A percentile compares a stretch with the other conserved stretches of the same genome.
phyloP scores from a whole-genome alignment of 1,140 invertebrate species.

The Cherax quadricarinatus region DNA sequence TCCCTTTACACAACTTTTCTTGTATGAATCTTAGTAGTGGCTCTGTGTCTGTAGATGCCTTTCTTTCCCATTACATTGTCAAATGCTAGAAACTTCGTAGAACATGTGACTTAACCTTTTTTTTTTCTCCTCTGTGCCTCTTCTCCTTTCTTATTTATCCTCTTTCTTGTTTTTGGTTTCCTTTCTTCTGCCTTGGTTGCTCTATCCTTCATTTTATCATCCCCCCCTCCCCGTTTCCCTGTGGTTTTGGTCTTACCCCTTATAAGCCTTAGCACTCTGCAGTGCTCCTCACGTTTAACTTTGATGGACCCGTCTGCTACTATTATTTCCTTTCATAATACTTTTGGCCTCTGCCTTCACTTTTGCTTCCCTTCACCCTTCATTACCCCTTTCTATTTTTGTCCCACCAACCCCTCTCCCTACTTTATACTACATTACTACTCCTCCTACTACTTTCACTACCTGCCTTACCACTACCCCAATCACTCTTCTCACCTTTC shows the following conservation, averaged over 20 bases:
- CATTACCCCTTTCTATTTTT: background rate
- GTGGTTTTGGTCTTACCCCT: background rate
- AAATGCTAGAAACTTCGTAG: too few relatives aligned
- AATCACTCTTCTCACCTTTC: too few relatives aligned
- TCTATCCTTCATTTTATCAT: background rate
- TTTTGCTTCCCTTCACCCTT: background rate
- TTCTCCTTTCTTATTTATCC: conserved; percentile 18
- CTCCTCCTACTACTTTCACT: too few relatives aligned
- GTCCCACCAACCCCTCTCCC: background rate
- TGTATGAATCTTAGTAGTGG: too few relatives aligned
- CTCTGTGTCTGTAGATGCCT: too few relatives aligned
- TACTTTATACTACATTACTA: background rate
- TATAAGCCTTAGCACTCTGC: background rate
- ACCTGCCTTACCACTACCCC: too few relatives aligned
- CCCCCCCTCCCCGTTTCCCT: conserved; percentile 8
- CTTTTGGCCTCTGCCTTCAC: background rate
- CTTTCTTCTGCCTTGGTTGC: conserved; percentile 15
- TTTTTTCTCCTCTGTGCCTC: background rate
- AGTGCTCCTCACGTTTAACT: background rate
- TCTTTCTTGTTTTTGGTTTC: conserved; percentile 13
- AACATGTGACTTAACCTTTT: too few relatives aligned
- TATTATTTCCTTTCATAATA: background rate
- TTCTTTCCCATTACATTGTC: too few relatives aligned
- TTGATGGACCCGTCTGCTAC: background rate
- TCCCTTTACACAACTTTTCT: too few relatives aligned